phyloP scores from a whole-genome alignment of 2,888 invertebrate species.

The Arctia plantaginis region DNA sequence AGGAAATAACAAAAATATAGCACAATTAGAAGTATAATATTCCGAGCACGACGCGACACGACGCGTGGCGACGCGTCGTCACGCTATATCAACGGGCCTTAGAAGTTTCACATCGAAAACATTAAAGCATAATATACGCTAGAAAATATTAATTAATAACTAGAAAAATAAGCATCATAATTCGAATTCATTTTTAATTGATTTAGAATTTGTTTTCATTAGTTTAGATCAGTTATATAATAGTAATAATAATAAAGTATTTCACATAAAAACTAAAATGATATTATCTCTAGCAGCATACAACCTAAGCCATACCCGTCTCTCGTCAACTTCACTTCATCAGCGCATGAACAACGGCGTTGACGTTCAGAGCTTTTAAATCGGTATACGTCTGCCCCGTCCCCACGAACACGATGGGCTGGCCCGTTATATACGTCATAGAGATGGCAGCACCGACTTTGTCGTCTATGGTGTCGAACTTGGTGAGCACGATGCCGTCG shows the following conservation, averaged over 20 bases:
- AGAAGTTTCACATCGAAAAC: too few relatives aligned
- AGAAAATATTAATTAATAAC: not conserved
- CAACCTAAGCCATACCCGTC: not conserved
- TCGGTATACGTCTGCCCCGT: constrained; percentile 99
- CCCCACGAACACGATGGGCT: constrained; percentile 99
- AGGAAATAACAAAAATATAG: not conserved
- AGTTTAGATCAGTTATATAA: not conserved
- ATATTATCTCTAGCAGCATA: constrained; percentile 36
- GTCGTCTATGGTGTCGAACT: constrained; percentile 99
- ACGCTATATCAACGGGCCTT: too few relatives aligned
- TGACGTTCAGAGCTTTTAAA: constrained; percentile 97
- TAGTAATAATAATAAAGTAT: not conserved
- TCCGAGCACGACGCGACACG: not conserved
- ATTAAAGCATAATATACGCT: not conserved
- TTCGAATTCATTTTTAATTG: not conserved
- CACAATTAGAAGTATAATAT: not conserved
- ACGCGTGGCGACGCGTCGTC: not conserved
- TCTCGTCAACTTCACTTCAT: constrained; percentile 90
- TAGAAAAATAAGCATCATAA: not conserved
- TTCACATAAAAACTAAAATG: not conserved
- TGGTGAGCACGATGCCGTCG: constrained; percentile 99
- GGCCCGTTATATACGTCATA: constrained; percentile 99
- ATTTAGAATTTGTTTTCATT: not conserved
- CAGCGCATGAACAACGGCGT: constrained; percentile 97
- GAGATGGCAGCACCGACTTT: constrained; percentile 99